Percentiles rank a stretch among this genome's conserved stretches.
phyloP scores from a whole-genome alignment of 2,888 invertebrate species.

The Drosophila putrida region DNA sequence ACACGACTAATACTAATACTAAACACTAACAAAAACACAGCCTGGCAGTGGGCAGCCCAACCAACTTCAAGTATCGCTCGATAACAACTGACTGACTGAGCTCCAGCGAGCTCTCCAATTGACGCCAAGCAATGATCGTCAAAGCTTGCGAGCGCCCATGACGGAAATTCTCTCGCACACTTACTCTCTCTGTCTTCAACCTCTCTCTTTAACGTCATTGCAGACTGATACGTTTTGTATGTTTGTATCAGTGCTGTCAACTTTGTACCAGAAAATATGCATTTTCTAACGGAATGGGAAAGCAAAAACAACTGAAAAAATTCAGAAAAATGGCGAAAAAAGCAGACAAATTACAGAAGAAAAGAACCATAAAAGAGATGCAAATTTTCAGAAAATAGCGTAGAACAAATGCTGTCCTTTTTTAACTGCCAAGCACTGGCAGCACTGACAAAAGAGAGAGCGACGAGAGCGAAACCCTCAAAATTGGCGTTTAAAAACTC shows the following conservation, averaged over 20 bases:
- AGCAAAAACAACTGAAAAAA: conserved; percentile 1
- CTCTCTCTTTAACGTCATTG: conserved; percentile 18
- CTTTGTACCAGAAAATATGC: conserved; percentile 29
- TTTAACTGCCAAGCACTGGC: too few species aligned
- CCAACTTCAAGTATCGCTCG: conserved; percentile 75
- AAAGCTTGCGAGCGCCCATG: conserved; percentile 30
- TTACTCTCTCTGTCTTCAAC: conserved; percentile 20
- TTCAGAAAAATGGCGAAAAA: too few species aligned
- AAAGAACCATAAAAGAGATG: too few species aligned
- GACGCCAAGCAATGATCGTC: conserved; percentile 36
- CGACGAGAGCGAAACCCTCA: too few species aligned
- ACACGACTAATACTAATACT: conserved; percentile 48
- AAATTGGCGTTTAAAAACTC: too few species aligned
- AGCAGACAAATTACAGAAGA: too few species aligned
- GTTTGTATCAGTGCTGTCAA: neutral
- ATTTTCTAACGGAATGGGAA: conserved; percentile 53
- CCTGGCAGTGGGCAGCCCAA: conserved; percentile 41
- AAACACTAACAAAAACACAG: conserved; percentile 49
- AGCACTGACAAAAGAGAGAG: too few species aligned
- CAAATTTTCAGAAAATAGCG: too few species aligned
- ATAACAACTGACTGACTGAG: conserved; percentile 65
- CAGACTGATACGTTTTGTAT: conserved; percentile 9
- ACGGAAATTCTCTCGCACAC: conserved; percentile 28
- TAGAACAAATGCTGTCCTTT: too few species aligned
- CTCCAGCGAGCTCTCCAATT: conserved; percentile 39